Evolutionary conservation across 2,113 vertebrate species (phyloP), one percentile per base, ranked within the genome.

Genomic region (Labeo rohita): DNA sequence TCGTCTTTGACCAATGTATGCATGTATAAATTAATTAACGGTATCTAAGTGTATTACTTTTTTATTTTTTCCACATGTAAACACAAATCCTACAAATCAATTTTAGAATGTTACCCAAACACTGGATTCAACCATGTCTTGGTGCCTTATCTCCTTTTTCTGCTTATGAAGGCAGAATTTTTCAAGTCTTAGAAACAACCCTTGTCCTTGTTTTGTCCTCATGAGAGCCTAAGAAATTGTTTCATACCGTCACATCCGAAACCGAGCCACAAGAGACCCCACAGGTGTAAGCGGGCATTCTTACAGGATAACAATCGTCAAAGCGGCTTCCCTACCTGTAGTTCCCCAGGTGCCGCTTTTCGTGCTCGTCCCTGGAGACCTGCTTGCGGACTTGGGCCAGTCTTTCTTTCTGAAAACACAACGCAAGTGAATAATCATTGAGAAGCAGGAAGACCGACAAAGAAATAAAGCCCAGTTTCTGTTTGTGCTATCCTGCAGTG

Each of bases 301-400:
- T 82, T 85, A 72, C 39, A 13, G 88, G 75, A 81, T 73, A 72
- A 72, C 77, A 85, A 49, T 72, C 45, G 50, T 50, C n/a, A 80
- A 81, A 90, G 85, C 43, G 23, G 84, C 63, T 61, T 79, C 1
- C 78, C 93, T 96, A 99, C 98, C 97, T 98, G 92, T 99, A 99
- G 92, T 99, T 99, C 82, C 98, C 98, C 95, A 99, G 96, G 89
- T 99, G 96, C 90, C 95, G 95, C 68, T 97, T 98, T 95, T 99
- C 98, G 86, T 99, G 96, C 89, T 98, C 96, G 90, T 99, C 98
- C 93, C 95, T 96, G 63, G 96, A 97, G 91, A 98, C 95, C 92
- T 99, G 98, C 92, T 97, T 99, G 91, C 98, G 96, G 87, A 99
- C 97, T 94, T 99, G 97, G 80, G 95, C 96, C 84, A 99, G 96